Base-by-base conservation (phyloP, 1,140 invertebrate species). In the Zelostemma sp. region DNA sequence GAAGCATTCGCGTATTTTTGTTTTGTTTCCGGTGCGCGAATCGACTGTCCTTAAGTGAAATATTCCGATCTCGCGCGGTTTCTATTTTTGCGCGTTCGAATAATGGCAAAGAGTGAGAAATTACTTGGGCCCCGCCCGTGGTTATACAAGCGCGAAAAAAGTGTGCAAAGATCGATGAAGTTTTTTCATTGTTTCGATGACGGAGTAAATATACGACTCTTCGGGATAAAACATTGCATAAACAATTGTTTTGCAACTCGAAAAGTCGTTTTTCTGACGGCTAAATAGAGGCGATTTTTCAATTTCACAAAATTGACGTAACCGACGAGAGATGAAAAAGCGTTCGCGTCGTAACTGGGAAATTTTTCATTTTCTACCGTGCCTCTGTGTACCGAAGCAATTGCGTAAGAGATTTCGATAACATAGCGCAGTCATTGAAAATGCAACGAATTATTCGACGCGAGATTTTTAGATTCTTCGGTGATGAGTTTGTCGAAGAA, bases 361-460 rank as follows among this genome's bases (percentile, higher is more conserved):
- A 71, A 71, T 65, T 71, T 71, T 71, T 65, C 62, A 71, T 71
- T 71, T 61, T 50, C 48, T 66, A 63, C 62, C 56, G 55, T 58
- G 57, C 57, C 25, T 64, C 67, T 38, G 58, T 56, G 57, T 53
- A 40, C 54, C 15, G n/a, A 16, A 58, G 8, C 21, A 25, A 58
- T 72, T 72, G 63, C 31, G 69, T 67, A 72, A 72, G 59, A 53
- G 43, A 67, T 72, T 72, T 64, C 68, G 62, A 63, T 66, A 58
- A 66, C 56, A 58, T 46, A 41, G 15, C 15, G 61, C 48, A 25
- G 68, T 58, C 68, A 71, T 71, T 71, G 62, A 71, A 71, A 71
- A 71, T 71, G 62, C 68, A 66, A 43, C 68, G 55, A 62, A 66
- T 71, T 53, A 63, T 66, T 63, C 68, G 50, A 58, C 63, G 43